These are phyloP conservation scores for Philereme transversata DNA, from an alignment of 2,888 invertebrate species.

Conservation along the genomic window DNA sequence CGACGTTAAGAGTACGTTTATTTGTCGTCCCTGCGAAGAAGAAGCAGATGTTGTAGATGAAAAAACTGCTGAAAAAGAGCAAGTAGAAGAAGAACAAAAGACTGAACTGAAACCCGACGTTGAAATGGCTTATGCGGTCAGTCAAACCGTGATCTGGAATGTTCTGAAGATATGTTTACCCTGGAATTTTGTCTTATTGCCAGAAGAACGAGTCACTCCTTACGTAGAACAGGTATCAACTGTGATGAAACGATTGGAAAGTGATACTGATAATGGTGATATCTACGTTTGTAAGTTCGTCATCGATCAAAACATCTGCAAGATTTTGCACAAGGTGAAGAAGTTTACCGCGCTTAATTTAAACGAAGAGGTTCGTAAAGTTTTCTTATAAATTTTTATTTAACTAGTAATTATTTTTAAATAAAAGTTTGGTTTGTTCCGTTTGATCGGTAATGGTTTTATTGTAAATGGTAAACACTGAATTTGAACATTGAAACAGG, in stretches of 20 bases:
- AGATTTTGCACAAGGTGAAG: constrained; percentile 65
- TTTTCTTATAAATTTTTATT: constrained; percentile 36
- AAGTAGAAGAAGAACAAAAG: constrained; percentile 56
- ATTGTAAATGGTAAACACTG: too few relatives aligned
- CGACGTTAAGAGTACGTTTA: constrained; percentile 61
- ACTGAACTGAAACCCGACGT: constrained; percentile 55
- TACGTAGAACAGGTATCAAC: constrained; percentile 57
- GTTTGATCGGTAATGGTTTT: too few relatives aligned
- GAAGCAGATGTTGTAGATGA: constrained; percentile 51
- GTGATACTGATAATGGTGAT: constrained; percentile 67
- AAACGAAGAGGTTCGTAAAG: constrained; percentile 55
- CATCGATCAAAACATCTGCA: constrained; percentile 59
- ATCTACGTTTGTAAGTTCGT: constrained; percentile 71
- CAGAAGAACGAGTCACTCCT: constrained; percentile 57
- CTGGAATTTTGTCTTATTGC: constrained; percentile 67
- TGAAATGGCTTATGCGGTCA: constrained; percentile 62
- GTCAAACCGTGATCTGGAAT: constrained; percentile 70
- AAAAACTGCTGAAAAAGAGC: constrained; percentile 50
- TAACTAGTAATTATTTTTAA: constrained; percentile 4
- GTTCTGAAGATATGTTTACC: constrained; percentile 69
- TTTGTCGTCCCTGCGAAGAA: constrained; percentile 68
- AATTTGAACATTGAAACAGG: too few relatives aligned
- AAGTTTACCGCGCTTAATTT: constrained; percentile 68
- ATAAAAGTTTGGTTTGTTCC: constrained; percentile 15
- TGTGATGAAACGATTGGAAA: constrained; percentile 57